These are phyloP conservation scores for Argentina silus DNA, from an alignment of 2,797 vertebrate species.

Conservation along the genomic window DNA sequence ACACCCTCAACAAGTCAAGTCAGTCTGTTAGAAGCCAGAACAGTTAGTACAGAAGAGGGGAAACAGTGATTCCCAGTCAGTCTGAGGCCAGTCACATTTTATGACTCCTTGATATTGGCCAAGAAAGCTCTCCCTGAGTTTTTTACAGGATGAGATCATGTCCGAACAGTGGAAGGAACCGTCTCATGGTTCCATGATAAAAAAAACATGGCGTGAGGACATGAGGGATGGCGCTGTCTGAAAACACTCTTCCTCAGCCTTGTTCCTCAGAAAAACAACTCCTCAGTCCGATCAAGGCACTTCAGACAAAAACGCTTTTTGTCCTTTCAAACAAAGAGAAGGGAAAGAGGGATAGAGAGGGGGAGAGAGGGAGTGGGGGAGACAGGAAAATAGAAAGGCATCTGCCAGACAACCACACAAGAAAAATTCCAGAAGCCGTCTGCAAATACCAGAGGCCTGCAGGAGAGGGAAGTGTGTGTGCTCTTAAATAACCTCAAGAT, in stretches of 20 bases:
- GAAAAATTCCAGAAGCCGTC: conserved; percentile 48
- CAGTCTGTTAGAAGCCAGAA: background rate
- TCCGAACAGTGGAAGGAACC: conserved; percentile 67
- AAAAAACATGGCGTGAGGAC: background rate
- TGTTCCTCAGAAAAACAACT: background rate
- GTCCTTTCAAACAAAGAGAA: background rate
- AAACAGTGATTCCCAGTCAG: background rate
- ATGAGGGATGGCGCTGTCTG: background rate
- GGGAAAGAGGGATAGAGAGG: background rate
- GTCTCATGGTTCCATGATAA: conserved; percentile 48
- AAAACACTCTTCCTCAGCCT: background rate
- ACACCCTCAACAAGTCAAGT: too few species aligned
- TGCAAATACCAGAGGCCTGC: conserved; percentile 45
- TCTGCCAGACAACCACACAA: conserved; percentile 29
- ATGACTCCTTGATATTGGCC: conserved; percentile 37
- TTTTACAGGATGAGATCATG: conserved; percentile 67
- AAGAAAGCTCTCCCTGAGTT: conserved; percentile 36
- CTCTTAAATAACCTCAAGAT: background rate
- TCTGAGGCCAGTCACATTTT: conserved; percentile 8
- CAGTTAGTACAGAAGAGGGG: background rate
- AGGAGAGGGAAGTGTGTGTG: background rate
- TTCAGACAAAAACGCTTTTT: background rate
- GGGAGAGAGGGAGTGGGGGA: background rate
- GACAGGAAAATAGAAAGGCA: background rate
- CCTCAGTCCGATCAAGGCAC: background rate